These are phyloP conservation scores for Sebastiscus tertius DNA, from an alignment of 2,797 vertebrate species.

Conservation along the genomic window DNA sequence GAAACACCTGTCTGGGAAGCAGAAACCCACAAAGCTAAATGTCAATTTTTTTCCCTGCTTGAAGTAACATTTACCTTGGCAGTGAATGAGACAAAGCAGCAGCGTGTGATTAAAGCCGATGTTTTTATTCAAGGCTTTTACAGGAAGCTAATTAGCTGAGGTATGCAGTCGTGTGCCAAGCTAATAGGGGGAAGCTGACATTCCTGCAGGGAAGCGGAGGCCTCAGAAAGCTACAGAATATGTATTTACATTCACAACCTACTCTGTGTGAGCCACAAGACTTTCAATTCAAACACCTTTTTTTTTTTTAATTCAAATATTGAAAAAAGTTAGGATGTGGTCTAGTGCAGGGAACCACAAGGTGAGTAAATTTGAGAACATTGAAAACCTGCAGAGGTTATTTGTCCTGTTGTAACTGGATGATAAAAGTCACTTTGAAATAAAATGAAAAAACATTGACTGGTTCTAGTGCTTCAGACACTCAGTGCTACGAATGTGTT, in stretches of 20 bases:
- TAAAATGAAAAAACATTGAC: neutral
- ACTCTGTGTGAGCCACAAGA: conserved; percentile 30
- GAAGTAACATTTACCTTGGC: conserved; percentile 95
- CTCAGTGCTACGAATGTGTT: neutral
- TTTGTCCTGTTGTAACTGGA: conserved; percentile 19
- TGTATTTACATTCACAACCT: conserved; percentile 55
- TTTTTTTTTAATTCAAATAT: conserved; percentile 11
- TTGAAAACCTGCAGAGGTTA: neutral
- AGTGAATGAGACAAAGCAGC: conserved; percentile 89
- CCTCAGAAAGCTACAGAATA: conserved; percentile 79
- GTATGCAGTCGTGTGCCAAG: conserved; percentile 89
- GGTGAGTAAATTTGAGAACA: conserved; percentile 11
- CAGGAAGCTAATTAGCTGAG: conserved; percentile 96
- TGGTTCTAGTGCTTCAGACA: neutral
- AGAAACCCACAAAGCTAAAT: conserved; percentile 82
- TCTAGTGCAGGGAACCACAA: neutral
- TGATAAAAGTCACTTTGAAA: conserved; percentile 22
- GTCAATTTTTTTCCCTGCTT: conserved; percentile 68
- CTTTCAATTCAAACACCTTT: conserved; percentile 38
- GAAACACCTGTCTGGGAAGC: conserved; percentile 81
- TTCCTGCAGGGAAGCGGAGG: conserved; percentile 80
- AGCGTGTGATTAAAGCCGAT: conserved; percentile 91
- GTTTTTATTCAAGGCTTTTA: conserved; percentile 90
- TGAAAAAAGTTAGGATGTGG: conserved; percentile 47
- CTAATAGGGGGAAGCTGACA: conserved; percentile 85